Evolutionary conservation across 1,140 invertebrate species (phyloP), one percentile per base, ranked within the genome.

Genomic region (Chrysopa pallens): DNA sequence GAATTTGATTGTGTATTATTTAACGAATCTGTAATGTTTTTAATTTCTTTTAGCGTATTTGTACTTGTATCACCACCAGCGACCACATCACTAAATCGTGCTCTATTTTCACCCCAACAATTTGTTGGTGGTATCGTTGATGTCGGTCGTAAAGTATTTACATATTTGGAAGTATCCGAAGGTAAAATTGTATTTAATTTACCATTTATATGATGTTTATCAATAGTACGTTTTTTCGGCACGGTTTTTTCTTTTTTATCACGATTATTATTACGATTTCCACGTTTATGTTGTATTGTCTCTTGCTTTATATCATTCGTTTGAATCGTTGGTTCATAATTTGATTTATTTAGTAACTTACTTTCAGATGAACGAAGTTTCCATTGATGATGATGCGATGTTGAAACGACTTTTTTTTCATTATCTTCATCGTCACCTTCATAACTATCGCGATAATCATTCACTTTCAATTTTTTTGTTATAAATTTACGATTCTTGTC

Each of bases 51-150:
- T 14, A 28, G 31, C 12, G 11, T 45, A 11, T 47, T 36, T 1
- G 45, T 40, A 44, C 51, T 36, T 12, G 23, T 42, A 14, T 60
- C 58, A 41, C 31, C 56, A 14, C 59, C 52, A 4, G 70, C 70
- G 4, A 74, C 71, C 4, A 73, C 70, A 39, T 73, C 69, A 42
- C 71, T 73, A 45, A 74, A 74, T 40, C 56, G 65, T 0, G 70
- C 69, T 23, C 66, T 48, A 46, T 68, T 69, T 49, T 72, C 64
- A 37, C 63, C 60, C 70, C 70, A 70, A 33, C 59, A 9, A 59
- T 58, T 45, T 36, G 50, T 46, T 13, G 46, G 44, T 42, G 43
- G 46, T 8, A 52, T 49, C 6, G 53, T 39, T 14, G 49, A 36
- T 13, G 44, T 41, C 6, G 45, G 31, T 33, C 39, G 44, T 35